Evolutionary conservation across 2,797 vertebrate genomes (phyloP).

Genomic region (Knipowitschia caucasica): DNA sequence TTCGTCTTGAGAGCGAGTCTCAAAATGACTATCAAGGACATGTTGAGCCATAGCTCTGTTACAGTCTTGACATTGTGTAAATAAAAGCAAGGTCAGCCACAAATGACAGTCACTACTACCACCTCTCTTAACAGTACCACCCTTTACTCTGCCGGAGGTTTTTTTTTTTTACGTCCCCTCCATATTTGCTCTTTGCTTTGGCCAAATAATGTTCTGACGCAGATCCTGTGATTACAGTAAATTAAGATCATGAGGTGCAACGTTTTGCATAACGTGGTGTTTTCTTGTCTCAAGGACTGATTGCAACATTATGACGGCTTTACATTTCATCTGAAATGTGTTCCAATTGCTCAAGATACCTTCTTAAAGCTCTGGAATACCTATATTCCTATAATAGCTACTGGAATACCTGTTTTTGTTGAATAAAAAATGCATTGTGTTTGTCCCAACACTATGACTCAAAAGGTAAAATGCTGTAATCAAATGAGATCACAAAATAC

Average conservation of each 20-base stretch:
- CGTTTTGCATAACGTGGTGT: neutral
- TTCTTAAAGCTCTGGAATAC: too few species aligned
- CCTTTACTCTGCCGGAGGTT: neutral
- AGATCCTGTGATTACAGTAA: conserved; percentile 1
- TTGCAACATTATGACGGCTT: neutral
- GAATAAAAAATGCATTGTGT: too few species aligned
- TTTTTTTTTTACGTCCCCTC: neutral
- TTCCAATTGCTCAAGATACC: neutral
- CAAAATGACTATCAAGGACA: too few species aligned
- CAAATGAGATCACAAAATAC: too few species aligned
- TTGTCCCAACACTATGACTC: too few species aligned
- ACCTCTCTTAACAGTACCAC: neutral
- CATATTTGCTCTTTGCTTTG: neutral
- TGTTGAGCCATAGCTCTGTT: too few species aligned
- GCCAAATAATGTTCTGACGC: neutral
- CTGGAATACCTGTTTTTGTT: too few species aligned
- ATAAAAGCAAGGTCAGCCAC: neutral
- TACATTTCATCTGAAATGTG: neutral
- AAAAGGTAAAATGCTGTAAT: too few species aligned
- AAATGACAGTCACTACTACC: neutral
- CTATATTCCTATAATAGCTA: too few species aligned
- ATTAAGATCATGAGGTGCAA: neutral
- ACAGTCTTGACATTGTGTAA: neutral
- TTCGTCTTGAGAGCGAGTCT: too few species aligned
- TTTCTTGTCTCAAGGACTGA: neutral